A percentile compares a stretch with the other conserved stretches of the same genome.
Conservation (phyloP, 2,888 invertebrate genomes). For the Coenonympha arcania region DNA sequence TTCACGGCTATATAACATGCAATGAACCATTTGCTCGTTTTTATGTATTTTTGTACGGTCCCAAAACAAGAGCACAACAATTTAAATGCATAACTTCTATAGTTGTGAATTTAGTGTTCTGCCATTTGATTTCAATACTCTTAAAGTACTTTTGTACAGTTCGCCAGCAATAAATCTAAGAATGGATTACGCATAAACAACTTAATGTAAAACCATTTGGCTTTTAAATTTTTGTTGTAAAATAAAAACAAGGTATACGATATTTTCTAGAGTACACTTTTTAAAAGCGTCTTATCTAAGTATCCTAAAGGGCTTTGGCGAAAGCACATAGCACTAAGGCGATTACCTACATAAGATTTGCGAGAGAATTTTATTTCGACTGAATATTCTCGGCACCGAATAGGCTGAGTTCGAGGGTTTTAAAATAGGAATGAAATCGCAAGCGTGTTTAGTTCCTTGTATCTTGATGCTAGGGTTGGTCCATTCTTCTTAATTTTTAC, state of each 20-base stretch:
- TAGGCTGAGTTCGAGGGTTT: constrained; percentile 3
- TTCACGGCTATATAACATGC: too few relatives aligned
- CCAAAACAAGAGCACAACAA: too few relatives aligned
- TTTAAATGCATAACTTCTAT: too few relatives aligned
- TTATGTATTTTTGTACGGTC: too few relatives aligned
- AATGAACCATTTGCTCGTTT: too few relatives aligned
- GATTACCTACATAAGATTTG: constrained; percentile 1
- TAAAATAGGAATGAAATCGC: constrained; percentile 10
- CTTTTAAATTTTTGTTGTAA: neutral
- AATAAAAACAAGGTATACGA: neutral
- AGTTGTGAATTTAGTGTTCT: too few relatives aligned
- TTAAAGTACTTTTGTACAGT: too few relatives aligned
- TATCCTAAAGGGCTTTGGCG: too few relatives aligned
- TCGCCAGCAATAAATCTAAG: neutral
- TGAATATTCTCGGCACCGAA: constrained; percentile 10
- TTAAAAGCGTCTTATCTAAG: too few relatives aligned
- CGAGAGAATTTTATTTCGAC: constrained; percentile 11
- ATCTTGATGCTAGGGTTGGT: neutral
- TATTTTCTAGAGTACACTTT: too few relatives aligned
- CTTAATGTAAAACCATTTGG: neutral
- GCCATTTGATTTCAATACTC: too few relatives aligned
- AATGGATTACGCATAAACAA: neutral
- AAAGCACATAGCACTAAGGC: neutral
- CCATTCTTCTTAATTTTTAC: too few relatives aligned
- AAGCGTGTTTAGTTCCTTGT: neutral